Evolutionary conservation across 2,888 invertebrate genomes (phyloP).

Genomic region (Pristionchus mayeri): DNA sequence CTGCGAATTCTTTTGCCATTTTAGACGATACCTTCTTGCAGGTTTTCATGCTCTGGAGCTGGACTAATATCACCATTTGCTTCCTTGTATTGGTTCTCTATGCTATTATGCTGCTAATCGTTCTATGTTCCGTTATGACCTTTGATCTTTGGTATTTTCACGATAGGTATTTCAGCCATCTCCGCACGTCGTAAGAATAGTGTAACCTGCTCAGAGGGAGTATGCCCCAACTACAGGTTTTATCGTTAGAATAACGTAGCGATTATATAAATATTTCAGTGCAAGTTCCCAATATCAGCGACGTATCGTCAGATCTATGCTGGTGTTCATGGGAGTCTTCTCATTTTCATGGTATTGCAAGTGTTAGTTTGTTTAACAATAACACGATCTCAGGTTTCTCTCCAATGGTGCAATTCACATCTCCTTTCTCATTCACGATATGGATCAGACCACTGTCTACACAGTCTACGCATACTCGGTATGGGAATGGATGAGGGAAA

Average conservation of each 20-base stretch:
- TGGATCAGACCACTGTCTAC: neutral
- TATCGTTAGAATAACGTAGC: neutral
- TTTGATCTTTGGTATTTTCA: neutral
- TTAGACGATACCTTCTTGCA: neutral
- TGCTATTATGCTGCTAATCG: neutral
- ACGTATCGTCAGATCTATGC: neutral
- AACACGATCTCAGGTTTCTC: neutral
- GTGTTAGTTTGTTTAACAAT: neutral
- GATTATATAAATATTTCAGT: neutral
- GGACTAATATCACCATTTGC: constrained; percentile 6
- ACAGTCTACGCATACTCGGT: neutral
- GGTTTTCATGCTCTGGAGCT: constrained; percentile 27
- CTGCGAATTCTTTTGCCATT: constrained; percentile 57
- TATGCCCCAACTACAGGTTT: constrained; percentile 3
- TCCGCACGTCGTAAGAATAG: neutral
- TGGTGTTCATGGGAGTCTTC: neutral
- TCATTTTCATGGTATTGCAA: constrained; percentile 14
- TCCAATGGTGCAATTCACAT: neutral
- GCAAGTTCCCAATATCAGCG: constrained; percentile 15
- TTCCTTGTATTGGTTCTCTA: neutral
- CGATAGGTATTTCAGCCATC: neutral
- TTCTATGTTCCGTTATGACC: neutral
- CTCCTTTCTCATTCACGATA: neutral
- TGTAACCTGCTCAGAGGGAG: neutral
- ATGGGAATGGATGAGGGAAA: neutral